Base-by-base conservation (phyloP, 2,797 vertebrate genomes). In the Chelonia mydas region DNA sequence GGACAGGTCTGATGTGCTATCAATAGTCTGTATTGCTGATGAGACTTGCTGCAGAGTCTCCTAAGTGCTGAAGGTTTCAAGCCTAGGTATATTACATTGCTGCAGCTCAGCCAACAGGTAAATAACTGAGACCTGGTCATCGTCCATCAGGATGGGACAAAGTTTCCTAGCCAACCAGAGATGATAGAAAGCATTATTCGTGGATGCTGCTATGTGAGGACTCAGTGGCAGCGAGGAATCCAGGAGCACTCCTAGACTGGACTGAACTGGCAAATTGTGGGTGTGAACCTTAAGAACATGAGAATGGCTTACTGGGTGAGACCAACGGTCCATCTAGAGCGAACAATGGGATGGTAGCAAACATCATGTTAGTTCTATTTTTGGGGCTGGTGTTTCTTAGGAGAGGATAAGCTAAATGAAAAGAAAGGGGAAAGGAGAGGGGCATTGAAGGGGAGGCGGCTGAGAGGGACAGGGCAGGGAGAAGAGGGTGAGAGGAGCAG, bases 401-500 rank as follows among this genome's bases (percentile, higher is more conserved):
- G 59, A 61, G 88, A 86, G 76, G 86, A 88, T 92, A 83, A 93
- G 5, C 27, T 55, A 84, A 91, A 83, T 11, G 88, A 86, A 93
- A 96, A 84, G 68, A 51, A 85, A 76, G 96, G 72, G 51, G 0
- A 0, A 79, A 53, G 72, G 4, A 59, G 57, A 59, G 57, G 27
- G 57, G 31, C 27, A 59, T 6, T 59, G 0, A 0, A 79, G 55
- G 74, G 3, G 2, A 79, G 78, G 92, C 91, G 84, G 76, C 41
- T 84, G 92, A 87, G 59, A 77, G n/a, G 0, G 80, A 54, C 84
- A 19, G 21, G 76, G 19, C 19, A 83, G 61, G 84, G 78, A 78
- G 88, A 85, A 87, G 57, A 13, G 28, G 57, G 57, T 59, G 57
- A 59, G 27, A 6, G 57, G 57, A 25, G 57, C 10, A 59, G 27